Evolutionary conservation across 2,888 invertebrate species (phyloP).

Genomic region (Diarsia mendica): DNA sequence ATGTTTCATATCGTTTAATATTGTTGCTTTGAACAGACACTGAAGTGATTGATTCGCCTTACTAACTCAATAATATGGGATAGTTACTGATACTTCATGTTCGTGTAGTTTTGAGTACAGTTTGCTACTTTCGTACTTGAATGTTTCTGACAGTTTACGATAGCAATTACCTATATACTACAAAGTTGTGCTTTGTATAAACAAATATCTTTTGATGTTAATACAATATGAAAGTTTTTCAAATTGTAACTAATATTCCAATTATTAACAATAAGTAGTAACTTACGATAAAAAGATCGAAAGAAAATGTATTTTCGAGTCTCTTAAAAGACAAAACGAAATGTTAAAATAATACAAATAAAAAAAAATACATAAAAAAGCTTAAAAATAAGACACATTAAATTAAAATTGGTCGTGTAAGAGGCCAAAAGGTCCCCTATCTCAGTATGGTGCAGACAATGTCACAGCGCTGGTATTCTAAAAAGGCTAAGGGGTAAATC

Average conservation of each 20-base stretch:
- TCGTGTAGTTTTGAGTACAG: constrained; percentile 35
- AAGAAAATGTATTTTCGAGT: too few relatives aligned
- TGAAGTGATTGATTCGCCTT: constrained; percentile 31
- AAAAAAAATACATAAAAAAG: too few relatives aligned
- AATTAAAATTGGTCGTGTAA: too few relatives aligned
- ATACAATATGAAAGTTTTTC: neutral
- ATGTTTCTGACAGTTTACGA: constrained; percentile 29
- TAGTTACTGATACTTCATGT: constrained; percentile 24
- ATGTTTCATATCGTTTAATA: constrained; percentile 15
- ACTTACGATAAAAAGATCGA: too few relatives aligned
- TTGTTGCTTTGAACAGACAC: constrained; percentile 27
- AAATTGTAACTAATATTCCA: neutral
- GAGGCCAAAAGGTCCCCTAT: too few relatives aligned
- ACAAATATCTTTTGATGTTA: neutral
- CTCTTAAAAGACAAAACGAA: too few relatives aligned
- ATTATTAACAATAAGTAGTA: neutral
- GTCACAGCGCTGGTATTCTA: too few relatives aligned
- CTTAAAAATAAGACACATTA: too few relatives aligned
- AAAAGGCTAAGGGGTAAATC: neutral
- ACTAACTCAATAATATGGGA: constrained; percentile 18
- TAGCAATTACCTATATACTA: neutral
- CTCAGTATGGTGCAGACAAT: too few relatives aligned
- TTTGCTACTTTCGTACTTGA: neutral
- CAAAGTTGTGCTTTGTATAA: constrained; percentile 3
- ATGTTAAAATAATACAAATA: too few relatives aligned